Evolutionary conservation across 2,888 invertebrate genomes (phyloP).

Genomic region (Germaria angustata): DNA sequence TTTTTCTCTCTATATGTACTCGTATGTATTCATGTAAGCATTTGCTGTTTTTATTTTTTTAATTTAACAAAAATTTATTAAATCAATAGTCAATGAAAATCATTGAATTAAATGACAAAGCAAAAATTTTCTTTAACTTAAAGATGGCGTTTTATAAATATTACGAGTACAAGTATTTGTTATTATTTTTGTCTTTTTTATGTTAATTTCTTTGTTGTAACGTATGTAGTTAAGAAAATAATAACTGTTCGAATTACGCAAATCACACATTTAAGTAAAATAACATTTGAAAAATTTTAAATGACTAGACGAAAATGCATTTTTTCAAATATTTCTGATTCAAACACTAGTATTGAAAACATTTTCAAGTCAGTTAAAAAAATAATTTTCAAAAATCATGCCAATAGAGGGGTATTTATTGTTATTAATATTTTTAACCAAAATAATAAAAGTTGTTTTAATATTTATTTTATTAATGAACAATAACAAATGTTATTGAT

Average conservation of each 20-base stretch:
- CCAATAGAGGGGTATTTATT: slow-evolving; percentile 25
- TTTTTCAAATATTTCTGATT: not conserved
- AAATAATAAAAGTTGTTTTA: slow-evolving; percentile 29
- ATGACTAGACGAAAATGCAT: slow-evolving; percentile 46
- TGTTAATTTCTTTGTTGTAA: slow-evolving; percentile 17
- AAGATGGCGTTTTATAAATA: slow-evolving; percentile 54
- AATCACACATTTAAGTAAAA: slow-evolving; percentile 62
- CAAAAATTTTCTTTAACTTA: slow-evolving; percentile 54
- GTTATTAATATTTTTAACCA: slow-evolving; percentile 23
- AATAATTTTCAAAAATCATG: slow-evolving; percentile 36
- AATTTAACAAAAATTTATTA: slow-evolving; percentile 26
- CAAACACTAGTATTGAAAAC: slow-evolving; percentile 25
- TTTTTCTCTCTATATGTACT: too few species aligned
- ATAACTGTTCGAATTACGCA: slow-evolving; percentile 63
- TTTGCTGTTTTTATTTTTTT: not conserved
- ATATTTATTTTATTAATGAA: slow-evolving; percentile 49
- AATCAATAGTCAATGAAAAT: slow-evolving; percentile 65
- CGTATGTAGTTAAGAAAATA: slow-evolving; percentile 31
- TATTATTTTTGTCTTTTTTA: slow-evolving; percentile 16
- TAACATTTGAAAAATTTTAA: slow-evolving; percentile 39
- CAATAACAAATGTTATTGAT: slow-evolving; percentile 20
- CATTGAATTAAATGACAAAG: slow-evolving; percentile 64
- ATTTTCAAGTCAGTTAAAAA: slow-evolving; percentile 36
- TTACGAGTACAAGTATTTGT: not conserved
- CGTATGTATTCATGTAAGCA: too few species aligned